Base-by-base conservation (phyloP, 2,797 vertebrate species). In the Coilia nasus region DNA sequence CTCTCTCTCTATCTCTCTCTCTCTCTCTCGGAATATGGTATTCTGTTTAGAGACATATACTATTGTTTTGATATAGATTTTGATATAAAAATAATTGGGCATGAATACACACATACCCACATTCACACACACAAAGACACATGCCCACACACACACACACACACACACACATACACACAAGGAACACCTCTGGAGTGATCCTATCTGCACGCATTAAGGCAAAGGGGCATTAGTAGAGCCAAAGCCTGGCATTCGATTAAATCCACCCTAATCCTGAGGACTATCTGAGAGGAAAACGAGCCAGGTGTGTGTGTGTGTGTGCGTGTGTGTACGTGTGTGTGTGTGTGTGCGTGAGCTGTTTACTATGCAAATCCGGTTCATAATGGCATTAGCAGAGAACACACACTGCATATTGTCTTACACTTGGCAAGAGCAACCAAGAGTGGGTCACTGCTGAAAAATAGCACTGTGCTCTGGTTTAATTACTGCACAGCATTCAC, bases 231-330 rank as follows among this genome's bases (percentile, higher is more conserved):
- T 56, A 80, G n/a, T 19, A 35, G 75, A 47, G 86, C 75, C 71
- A 81, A 83, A 85, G 81, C 81, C 44, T 47, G 41, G 81, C 60
- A 71, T 50, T 35, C 35, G 84, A 81, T 83, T 83, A 87, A 81
- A 78, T 80, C 67, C n/a, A n/a, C 12, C 60, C 54, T 81, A 85
- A 81, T 21, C 67, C 78, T 25, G 15, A 86, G 54, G n/a, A 60
- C 82, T 82, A 35, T 83, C 81, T 83, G 67, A 83, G 71, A 62
- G 86, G 71, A 83, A 85, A 78, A 81, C 31, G 28, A 85, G 83
- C 41, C 75, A 83, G 31, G 19, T 46, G 85, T n/a, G 17, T 82
- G 56, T 78, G 64, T 81, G 56, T 59, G 17, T 67, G 64, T 31
- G 64, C 31, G 64, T 31, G 67, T 75, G 67, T 41, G 28, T 71